Evolutionary conservation across 2,113 vertebrate species (phyloP).

Genomic region (Eurypyga helias): DNA sequence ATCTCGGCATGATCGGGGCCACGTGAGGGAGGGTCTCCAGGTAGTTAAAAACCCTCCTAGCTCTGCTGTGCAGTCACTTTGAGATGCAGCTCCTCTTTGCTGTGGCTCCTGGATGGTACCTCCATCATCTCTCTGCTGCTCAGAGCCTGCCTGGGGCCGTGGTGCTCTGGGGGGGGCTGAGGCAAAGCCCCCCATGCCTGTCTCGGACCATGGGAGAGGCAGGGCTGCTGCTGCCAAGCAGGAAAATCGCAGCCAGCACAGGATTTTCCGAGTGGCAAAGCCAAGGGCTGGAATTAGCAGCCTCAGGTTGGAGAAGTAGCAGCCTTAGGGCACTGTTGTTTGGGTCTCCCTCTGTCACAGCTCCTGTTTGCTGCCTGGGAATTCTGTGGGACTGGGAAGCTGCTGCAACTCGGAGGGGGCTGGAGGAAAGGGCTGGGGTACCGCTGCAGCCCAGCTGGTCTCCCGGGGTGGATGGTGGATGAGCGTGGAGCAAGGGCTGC

Average conservation of each 20-base stretch:
- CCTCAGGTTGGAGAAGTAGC: no score
- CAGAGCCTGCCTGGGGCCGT: background rate
- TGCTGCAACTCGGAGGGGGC: background rate
- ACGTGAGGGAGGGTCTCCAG: background rate
- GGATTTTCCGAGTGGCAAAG: rapidly evolving
- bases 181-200: rapidly evolving
- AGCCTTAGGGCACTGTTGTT: rapidly evolving
- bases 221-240: background rate
- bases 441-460: rapidly evolving
- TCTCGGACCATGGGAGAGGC: rapidly evolving
- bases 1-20: rapidly evolving
- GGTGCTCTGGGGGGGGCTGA: rapidly evolving
- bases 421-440: no score
- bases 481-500: background rate
- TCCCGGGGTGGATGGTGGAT: rapidly evolving
- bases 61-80: background rate
- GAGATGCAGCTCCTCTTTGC: background rate
- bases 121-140: rapidly evolving
- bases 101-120: rapidly evolving
- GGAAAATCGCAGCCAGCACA: background rate
- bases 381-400: rapidly evolving
- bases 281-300: background rate
- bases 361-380: background rate
- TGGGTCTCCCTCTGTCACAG: rapidly evolving
- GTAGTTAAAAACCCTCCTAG: background rate